phyloP scores from a whole-genome alignment of 2,888 invertebrate genomes.

The Dynastes hyllus region DNA sequence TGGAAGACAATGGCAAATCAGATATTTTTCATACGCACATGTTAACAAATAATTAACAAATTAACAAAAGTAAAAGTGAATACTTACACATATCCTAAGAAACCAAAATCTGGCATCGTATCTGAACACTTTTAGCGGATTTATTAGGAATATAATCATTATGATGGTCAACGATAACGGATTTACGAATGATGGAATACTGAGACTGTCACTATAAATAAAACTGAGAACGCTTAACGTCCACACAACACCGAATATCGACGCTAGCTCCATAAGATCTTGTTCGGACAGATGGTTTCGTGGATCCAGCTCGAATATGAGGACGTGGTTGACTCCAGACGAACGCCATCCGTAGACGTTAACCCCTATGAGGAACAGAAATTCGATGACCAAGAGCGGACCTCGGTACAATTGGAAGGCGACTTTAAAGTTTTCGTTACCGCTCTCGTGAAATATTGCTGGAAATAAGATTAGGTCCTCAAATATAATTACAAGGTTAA shows the following conservation, averaged over 20 bases:
- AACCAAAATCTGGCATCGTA: constrained; percentile 87
- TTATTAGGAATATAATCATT: constrained; percentile 81
- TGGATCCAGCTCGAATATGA: constrained; percentile 89
- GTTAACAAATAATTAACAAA: too few relatives aligned
- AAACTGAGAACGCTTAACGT: constrained; percentile 79
- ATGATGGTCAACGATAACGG: constrained; percentile 81
- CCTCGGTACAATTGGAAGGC: constrained; percentile 87
- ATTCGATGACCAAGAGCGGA: constrained; percentile 83
- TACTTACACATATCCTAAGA: constrained; percentile 75
- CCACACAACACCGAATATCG: constrained; percentile 86
- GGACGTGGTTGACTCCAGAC: constrained; percentile 88
- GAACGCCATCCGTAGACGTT: constrained; percentile 89
- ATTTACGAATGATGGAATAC: constrained; percentile 84
- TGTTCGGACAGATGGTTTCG: constrained; percentile 85
- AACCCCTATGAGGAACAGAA: constrained; percentile 84
- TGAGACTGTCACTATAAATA: constrained; percentile 77
- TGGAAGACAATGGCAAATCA: too few relatives aligned
- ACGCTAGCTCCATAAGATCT: constrained; percentile 84
- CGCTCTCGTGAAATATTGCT: constrained; percentile 73
- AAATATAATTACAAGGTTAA: too few relatives aligned
- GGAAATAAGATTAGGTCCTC: constrained; percentile 49
- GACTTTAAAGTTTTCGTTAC: constrained; percentile 77
- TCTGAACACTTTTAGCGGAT: constrained; percentile 84
- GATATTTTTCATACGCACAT: too few relatives aligned
- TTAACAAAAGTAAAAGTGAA: neutral